phyloP scores from a whole-genome alignment of 1,140 invertebrate species.

The Acromyrmex heyeri region DNA sequence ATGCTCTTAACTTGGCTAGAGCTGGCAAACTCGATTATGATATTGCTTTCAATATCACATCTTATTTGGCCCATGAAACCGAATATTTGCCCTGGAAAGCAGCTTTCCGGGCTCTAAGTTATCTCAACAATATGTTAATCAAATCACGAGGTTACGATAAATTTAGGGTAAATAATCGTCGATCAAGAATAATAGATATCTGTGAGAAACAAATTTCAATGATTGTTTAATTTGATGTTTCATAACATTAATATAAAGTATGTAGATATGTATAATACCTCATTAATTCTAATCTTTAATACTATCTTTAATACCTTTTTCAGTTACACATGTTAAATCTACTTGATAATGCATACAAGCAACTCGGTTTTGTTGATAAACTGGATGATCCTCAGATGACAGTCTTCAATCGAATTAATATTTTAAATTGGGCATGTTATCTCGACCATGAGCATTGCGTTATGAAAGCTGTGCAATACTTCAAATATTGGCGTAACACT shows the following conservation, averaged over 20 bases:
- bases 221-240: background rate
- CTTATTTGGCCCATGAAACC: constrained; percentile 91
- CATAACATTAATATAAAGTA: background rate
- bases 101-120: constrained; percentile 90
- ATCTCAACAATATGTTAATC: constrained; percentile 91
- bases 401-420: constrained; percentile 90
- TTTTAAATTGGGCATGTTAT: constrained; percentile 90
- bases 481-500: constrained; percentile 90
- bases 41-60: constrained; percentile 91
- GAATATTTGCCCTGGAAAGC: constrained; percentile 94
- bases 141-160: constrained; percentile 91
- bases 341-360: constrained; percentile 89
- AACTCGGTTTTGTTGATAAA: constrained; percentile 89
- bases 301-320: constrained; percentile 75
- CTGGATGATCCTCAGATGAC: constrained; percentile 89
- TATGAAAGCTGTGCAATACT: constrained; percentile 89
- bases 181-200: background rate
- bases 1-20: constrained; percentile 94
- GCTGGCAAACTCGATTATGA: constrained; percentile 89
- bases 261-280: background rate
- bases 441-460: constrained; percentile 91
- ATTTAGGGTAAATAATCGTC: constrained; percentile 88
- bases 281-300: background rate
- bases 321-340: constrained; percentile 90
- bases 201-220: background rate